These are phyloP conservation scores for Aulostomus chinensis DNA, from an alignment of 2,797 vertebrate genomes.

Conservation along the genomic window DNA sequence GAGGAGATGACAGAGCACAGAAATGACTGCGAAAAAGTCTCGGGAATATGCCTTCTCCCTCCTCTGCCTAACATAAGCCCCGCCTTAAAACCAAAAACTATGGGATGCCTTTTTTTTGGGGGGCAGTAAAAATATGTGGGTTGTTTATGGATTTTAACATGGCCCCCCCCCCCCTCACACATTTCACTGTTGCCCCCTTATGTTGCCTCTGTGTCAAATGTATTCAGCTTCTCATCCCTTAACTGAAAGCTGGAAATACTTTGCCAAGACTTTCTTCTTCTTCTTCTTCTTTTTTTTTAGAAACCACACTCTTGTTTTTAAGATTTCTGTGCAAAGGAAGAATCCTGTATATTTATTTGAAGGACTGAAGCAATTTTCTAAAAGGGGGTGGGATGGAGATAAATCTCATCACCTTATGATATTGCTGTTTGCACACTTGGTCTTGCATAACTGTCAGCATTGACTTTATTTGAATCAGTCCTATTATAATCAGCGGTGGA, in stretches of 20 bases:
- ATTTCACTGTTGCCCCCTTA: slow-evolving; percentile 12
- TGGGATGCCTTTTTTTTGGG: slow-evolving; percentile 82
- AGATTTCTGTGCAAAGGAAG: slow-evolving; percentile 32
- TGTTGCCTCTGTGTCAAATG: slow-evolving; percentile 42
- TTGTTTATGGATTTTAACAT: slow-evolving; percentile 62
- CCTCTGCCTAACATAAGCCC: slow-evolving; percentile 59
- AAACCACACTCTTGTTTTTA: slow-evolving; percentile 32
- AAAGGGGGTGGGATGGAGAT: too few relatives aligned
- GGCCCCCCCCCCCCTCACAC: background rate
- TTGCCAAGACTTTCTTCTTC: slow-evolving; percentile 29
- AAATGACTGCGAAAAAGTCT: slow-evolving; percentile 19
- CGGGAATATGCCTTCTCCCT: slow-evolving; percentile 22
- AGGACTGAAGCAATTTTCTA: slow-evolving; percentile 22
- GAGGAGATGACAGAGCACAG: slow-evolving; percentile 47
- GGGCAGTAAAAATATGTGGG: slow-evolving; percentile 59
- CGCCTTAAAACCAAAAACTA: slow-evolving; percentile 90
- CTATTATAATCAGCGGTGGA: too few relatives aligned
- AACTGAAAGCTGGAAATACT: slow-evolving; percentile 25
- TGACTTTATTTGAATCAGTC: too few relatives aligned
- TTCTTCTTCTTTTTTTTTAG: slow-evolving; percentile 6
- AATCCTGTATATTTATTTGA: slow-evolving; percentile 72
- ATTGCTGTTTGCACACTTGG: slow-evolving; percentile 61
- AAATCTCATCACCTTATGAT: slow-evolving; percentile 37
- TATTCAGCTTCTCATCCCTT: slow-evolving; percentile 21
- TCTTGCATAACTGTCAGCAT: slow-evolving; percentile 28